These are phyloP conservation scores for Martes martes DNA, from an alignment of 2,113 vertebrate genomes.

Conservation along the genomic window DNA sequence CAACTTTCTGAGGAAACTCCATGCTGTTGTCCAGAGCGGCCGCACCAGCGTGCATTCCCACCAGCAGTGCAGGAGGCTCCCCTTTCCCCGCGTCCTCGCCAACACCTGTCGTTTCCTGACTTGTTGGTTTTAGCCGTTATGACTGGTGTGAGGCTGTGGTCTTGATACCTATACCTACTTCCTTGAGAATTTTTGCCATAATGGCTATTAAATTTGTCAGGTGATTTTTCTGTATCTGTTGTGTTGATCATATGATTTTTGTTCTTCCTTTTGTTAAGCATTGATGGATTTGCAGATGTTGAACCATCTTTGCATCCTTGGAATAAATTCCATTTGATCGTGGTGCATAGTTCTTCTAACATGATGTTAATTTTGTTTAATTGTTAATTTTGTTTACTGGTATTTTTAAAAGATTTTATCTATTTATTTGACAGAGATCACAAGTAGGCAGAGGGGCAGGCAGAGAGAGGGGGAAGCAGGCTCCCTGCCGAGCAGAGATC, in stretches of 20 bases:
- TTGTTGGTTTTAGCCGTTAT: too few species aligned
- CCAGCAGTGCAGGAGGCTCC: background rate
- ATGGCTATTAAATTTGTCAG: background rate
- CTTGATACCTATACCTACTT: background rate
- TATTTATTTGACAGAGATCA: too few species aligned
- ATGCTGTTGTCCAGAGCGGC: background rate
- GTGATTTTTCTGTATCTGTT: background rate
- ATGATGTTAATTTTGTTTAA: background rate
- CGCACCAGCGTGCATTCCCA: background rate
- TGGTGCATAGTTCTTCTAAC: background rate
- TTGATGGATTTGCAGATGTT: background rate
- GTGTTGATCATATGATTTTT: background rate
- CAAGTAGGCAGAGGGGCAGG: too few species aligned
- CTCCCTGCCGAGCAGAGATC: too few species aligned
- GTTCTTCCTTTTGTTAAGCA: background rate
- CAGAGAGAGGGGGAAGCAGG: too few species aligned
- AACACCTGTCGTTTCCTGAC: too few species aligned
- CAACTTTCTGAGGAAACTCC: background rate
- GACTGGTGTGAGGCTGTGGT: too few species aligned
- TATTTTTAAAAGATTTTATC: too few species aligned
- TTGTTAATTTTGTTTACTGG: background rate
- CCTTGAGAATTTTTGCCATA: background rate
- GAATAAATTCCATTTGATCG: background rate
- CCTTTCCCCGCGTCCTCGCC: too few species aligned
- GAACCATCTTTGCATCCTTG: background rate